phyloP scores from a whole-genome alignment of 2,797 vertebrate genomes.

The Sebastes trivittatus region DNA sequence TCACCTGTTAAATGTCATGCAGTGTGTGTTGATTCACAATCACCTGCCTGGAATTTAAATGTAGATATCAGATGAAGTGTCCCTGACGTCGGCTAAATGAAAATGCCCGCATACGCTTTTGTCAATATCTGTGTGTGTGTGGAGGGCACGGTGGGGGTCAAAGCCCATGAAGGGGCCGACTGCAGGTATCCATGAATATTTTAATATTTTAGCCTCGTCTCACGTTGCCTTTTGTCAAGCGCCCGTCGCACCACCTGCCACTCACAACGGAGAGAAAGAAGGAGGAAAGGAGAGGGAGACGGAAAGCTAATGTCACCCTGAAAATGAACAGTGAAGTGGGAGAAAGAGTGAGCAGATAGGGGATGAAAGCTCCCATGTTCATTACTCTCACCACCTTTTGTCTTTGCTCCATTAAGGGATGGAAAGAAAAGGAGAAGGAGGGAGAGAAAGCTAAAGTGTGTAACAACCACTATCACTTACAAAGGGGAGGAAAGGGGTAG shows the following conservation, averaged over 20 bases:
- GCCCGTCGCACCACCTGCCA: slow-evolving; percentile 50
- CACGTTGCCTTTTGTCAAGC: slow-evolving; percentile 79
- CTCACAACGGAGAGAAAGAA: slow-evolving; percentile 30
- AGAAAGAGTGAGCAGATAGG: neutral
- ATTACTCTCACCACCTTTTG: neutral
- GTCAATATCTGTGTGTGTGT: neutral
- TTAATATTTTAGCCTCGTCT: slow-evolving; percentile 82
- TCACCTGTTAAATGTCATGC: slow-evolving; percentile 23
- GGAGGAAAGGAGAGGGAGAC: neutral
- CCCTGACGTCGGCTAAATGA: neutral
- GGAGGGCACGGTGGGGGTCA: slow-evolving; percentile 40
- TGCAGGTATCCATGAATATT: slow-evolving; percentile 74
- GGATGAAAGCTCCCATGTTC: neutral
- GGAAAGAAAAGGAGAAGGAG: neutral
- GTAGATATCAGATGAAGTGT: neutral
- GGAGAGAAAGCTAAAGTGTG: slow-evolving; percentile 1
- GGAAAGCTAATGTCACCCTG: neutral
- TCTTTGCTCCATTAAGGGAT: neutral
- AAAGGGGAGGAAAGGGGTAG: neutral
- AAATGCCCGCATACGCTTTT: neutral
- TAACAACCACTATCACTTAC: slow-evolving; percentile 30
- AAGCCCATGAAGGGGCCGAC: slow-evolving; percentile 45
- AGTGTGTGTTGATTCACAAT: neutral
- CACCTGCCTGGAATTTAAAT: slow-evolving; percentile 4
- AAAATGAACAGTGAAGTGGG: neutral